Base-by-base conservation (phyloP, 1,140 invertebrate species). In the Steinernema feltiae region DNA sequence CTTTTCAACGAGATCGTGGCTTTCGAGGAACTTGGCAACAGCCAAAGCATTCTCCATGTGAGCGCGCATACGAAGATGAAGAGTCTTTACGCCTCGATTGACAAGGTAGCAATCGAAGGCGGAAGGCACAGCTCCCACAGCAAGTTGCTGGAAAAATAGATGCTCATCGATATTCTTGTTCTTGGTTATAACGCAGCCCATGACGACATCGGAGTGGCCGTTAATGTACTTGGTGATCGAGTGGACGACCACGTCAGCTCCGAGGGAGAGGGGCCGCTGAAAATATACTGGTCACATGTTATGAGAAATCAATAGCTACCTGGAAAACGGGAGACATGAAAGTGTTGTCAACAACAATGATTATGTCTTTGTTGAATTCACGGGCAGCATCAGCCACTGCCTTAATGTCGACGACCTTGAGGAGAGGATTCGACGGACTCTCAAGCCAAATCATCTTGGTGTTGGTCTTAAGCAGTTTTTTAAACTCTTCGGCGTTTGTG, bases 191-290 rank as follows among this genome's bases (percentile, higher is more conserved):
- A 92, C 90, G 32, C 83, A 82, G 7, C 92, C 92, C 97, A 99
- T 98, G 0, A 99, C 91, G 63, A 97, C 92, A 89, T 99, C 97
- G 0, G 93, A 92, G 87, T 99, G 96, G 0, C 96, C 97, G 88
- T 98, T 98, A 91, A 98, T 95, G 84, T 98, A 99, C 87, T 99
- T 99, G 0, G 95, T 97, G 30, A 97, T 81, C 0, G 96, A 99
- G 88, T 98, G 96, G 79, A 94, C 88, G 0, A 92, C 91, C 69
- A 98, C 89, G 88, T 99, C 95, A 1, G 93, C 95, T 12, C 97
- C 97, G 30, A 97, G 88, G 24, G 91, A 90, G 30, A 99, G 87
- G 1, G 97, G 97, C 77, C 91, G 90, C 91, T 93, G 79, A 69
- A 86, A 86, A 76, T 76, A 79, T 32, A n/a, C n/a, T 79, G 71